Evolutionary conservation across 2,888 invertebrate genomes (phyloP), one percentile per base, ranked within the genome.

Genomic region (Lamellibrachia satsuma): DNA sequence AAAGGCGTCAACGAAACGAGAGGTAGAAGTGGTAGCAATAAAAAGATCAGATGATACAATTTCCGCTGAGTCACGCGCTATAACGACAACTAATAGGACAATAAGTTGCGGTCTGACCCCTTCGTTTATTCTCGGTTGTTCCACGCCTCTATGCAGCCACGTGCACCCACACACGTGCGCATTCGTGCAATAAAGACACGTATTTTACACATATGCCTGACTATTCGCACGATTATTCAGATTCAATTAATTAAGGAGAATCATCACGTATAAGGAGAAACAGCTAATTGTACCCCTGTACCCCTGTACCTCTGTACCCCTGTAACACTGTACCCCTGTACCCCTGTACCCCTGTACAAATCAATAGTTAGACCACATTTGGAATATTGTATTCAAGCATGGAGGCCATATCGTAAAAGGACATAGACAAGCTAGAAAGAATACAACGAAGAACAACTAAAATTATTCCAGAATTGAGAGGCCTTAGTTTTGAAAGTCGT

Each of bases 61-160:
- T 75, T 75, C 75, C 75, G 75, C n/a, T 75, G 75, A 75, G 75
- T 75, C 75, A 75, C 75, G 75, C 75, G 15, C 75, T 75, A 15
- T 75, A 75, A 75, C 22, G 75, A 75, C 75, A 75, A 4, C 3
- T 22, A 6, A 22, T n/a, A 22, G 75, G 75, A n/a, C n/a, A 75
- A n/a, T 22, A 75, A 75, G 75, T 75, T 75, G 22, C 75, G 75
- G 75, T 75, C 75, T 75, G 75, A 22, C 75, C 75, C 75, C 75
- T 75, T 75, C 22, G 11, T 75, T 75, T 75, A 6, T 75, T 75
- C 75, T 75, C 22, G 15, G 75, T 22, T 75, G 75, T 15, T 22
- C 22, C 75, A 75, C 22, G 75, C 75, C 11, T 75, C 22, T 15
- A 22, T 75, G 22, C 75, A 22, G 6, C 22, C 22, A 22, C 75